These are phyloP conservation scores for Bombylius discolor DNA, from an alignment of 2,888 invertebrate species.

Conservation along the genomic window DNA sequence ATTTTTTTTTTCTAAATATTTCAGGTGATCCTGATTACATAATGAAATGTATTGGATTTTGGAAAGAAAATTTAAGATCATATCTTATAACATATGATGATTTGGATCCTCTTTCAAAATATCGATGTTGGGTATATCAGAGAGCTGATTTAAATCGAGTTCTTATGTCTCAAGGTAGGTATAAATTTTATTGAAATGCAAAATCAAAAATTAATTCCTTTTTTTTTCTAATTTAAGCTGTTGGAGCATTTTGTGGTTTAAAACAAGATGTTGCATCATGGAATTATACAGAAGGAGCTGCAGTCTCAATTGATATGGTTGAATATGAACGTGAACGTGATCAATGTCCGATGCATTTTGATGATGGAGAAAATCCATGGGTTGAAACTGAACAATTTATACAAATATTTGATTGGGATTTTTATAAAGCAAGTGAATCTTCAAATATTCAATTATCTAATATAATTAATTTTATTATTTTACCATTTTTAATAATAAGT, in stretches of 20 bases:
- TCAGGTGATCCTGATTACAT: constrained; percentile 76
- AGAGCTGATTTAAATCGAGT: constrained; percentile 84
- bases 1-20: not conserved
- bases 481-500: too few relatives aligned
- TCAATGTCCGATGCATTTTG: constrained; percentile 95
- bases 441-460: too few relatives aligned
- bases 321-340: constrained; percentile 90
- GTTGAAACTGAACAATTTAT: constrained; percentile 54
- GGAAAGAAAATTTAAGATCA: constrained; percentile 95
- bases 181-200: not conserved
- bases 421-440: constrained; percentile 25
- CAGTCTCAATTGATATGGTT: constrained; percentile 78
- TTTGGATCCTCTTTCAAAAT: constrained; percentile 87
- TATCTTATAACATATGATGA: constrained; percentile 94
- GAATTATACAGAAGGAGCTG: constrained; percentile 84
- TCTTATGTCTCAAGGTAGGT: constrained; percentile 51
- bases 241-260: constrained; percentile 82
- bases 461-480: too few relatives aligned
- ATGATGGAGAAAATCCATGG: constrained; percentile 87
- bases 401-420: constrained; percentile 55
- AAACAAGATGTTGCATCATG: constrained; percentile 81
- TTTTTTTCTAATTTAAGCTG: constrained; percentile 38
- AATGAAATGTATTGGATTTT: constrained; percentile 94
- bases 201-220: constrained; percentile 11
- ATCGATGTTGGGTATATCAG: constrained; percentile 97